Percentiles rank a stretch among this genome's conserved stretches.
Conservation (phyloP, 2,113 vertebrate species). For the Heterochromis multidens region DNA sequence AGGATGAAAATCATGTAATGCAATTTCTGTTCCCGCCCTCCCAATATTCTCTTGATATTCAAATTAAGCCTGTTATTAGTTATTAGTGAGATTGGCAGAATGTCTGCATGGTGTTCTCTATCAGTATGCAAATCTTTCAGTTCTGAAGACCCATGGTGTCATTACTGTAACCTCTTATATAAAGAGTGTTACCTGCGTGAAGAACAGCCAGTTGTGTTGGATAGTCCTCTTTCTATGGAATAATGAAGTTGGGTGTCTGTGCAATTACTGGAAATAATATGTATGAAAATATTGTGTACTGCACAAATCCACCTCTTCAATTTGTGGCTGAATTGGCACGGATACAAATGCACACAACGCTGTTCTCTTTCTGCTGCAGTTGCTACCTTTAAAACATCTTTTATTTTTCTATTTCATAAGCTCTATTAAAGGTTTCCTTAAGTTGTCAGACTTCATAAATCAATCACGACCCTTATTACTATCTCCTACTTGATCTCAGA, state of each 20-base stretch:
- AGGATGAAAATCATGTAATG: neutral
- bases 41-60: constrained; percentile 60
- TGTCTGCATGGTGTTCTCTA: constrained; percentile 37
- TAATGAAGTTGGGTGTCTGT: constrained; percentile 31
- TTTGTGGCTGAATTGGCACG: neutral
- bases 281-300: constrained; percentile 2
- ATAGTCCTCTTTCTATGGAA: constrained; percentile 17
- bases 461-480: neutral
- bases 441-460: neutral
- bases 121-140: constrained; percentile 69
- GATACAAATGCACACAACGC: neutral
- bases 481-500: neutral
- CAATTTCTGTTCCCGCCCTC: constrained; percentile 12
- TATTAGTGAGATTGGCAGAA: neutral
- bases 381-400: neutral
- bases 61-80: constrained; percentile 58
- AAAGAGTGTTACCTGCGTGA: constrained; percentile 37
- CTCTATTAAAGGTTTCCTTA: neutral
- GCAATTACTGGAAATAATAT: constrained; percentile 34
- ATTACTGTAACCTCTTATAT: constrained; percentile 55
- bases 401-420: neutral
- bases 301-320: constrained; percentile 21
- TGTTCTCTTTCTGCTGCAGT: neutral
- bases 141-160: constrained; percentile 40
- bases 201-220: constrained; percentile 14